A percentile compares a stretch with the other conserved stretches of the same genome.
Evolutionary conservation across 1,140 invertebrate genomes (phyloP).

Genomic region (Aphelenchoides besseyi): DNA sequence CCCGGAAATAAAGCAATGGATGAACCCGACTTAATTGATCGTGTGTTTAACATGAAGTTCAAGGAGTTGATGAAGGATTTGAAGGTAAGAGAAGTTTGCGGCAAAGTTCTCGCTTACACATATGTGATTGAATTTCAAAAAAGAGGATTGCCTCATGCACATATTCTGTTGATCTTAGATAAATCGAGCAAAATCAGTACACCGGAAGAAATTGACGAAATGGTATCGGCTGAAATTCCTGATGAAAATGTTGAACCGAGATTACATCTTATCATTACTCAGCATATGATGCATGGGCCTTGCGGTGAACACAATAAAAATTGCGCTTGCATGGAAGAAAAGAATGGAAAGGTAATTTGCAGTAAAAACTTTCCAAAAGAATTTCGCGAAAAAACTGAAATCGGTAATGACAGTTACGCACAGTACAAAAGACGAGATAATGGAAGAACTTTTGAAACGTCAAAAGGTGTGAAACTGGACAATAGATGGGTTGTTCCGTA

Average conservation of each 20-base stretch:
- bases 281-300: slow-evolving; percentile 63
- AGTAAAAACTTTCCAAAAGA: slow-evolving; percentile 41
- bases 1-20: slow-evolving; percentile 54
- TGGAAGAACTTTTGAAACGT: slow-evolving; percentile 1
- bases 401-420: slow-evolving; percentile 27
- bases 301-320: slow-evolving; percentile 48
- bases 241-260: slow-evolving; percentile 63
- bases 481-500: slow-evolving; percentile 68
- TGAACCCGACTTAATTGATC: slow-evolving; percentile 64
- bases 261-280: slow-evolving; percentile 62
- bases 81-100: slow-evolving; percentile 47
- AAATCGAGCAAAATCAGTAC: slow-evolving; percentile 53
- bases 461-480: slow-evolving; percentile 54
- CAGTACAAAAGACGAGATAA: slow-evolving; percentile 40
- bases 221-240: slow-evolving; percentile 68
- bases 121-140: slow-evolving; percentile 67
- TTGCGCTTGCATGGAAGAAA: slow-evolving; percentile 48
- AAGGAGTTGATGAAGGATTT: slow-evolving; percentile 64
- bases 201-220: slow-evolving; percentile 63
- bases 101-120: slow-evolving; percentile 40
- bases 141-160: slow-evolving; percentile 66
- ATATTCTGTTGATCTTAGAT: slow-evolving; percentile 64
- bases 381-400: slow-evolving; percentile 22
- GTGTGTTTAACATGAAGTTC: slow-evolving; percentile 66
- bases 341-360: slow-evolving; percentile 37